These are phyloP conservation scores for Rattus rattus DNA, from an alignment of 2,113 vertebrate species.

Conservation along the genomic window DNA sequence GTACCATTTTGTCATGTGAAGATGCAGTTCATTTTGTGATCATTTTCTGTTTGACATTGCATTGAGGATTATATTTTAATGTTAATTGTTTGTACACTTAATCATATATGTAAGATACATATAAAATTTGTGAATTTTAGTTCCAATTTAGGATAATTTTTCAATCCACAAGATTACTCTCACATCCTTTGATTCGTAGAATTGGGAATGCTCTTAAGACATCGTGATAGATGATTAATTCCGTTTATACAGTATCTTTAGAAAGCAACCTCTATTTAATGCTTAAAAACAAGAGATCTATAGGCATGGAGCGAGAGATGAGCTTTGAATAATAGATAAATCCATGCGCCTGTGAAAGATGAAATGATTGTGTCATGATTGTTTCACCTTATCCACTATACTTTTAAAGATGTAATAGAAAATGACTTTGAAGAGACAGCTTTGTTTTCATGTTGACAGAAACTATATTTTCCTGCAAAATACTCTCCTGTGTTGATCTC, in stretches of 20 bases:
- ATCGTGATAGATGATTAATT: conserved; percentile 48
- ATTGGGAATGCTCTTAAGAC: conserved; percentile 26
- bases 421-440: conserved; percentile 39
- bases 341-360: conserved; percentile 32
- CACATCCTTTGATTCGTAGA: conserved; percentile 36
- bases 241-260: conserved; percentile 7
- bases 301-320: conserved; percentile 6
- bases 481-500: background rate
- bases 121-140: conserved; percentile 64
- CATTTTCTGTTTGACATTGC: conserved; percentile 63
- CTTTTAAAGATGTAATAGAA: conserved; percentile 66
- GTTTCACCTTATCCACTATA: conserved; percentile 37
- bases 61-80: conserved; percentile 61
- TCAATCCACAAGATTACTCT: conserved; percentile 48
- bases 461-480: conserved; percentile 47
- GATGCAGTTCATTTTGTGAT: conserved; percentile 71
- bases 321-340: conserved; percentile 51
- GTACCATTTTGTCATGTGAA: conserved; percentile 65
- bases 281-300: conserved; percentile 23
- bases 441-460: conserved; percentile 46
- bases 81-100: conserved; percentile 63
- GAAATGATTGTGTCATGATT: conserved; percentile 63
- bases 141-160: conserved; percentile 53
- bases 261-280: background rate
- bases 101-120: conserved; percentile 59